These are phyloP conservation scores for Melinaea marsaeus DNA, from an alignment of 2,888 invertebrate species.

Conservation along the genomic window DNA sequence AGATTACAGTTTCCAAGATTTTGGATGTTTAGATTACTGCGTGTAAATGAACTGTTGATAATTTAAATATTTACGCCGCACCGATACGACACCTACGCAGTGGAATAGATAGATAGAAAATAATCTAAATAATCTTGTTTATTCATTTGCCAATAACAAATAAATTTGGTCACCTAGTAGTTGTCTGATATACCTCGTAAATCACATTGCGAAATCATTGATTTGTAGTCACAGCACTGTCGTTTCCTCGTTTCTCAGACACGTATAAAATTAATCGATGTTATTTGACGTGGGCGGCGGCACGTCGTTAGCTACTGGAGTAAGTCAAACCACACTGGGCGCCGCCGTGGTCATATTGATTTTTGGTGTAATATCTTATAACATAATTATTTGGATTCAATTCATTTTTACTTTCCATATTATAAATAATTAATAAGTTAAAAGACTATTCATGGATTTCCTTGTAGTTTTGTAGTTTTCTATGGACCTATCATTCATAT, in stretches of 20 bases:
- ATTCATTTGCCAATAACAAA: too few relatives aligned
- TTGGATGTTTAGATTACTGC: not conserved
- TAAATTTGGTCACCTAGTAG: conserved; percentile 2
- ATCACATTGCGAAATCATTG: conserved; percentile 55
- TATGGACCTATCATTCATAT: too few relatives aligned
- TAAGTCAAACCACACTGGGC: conserved; percentile 30
- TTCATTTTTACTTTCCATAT: not conserved
- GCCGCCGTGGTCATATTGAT: conserved; percentile 5
- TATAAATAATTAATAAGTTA: too few relatives aligned
- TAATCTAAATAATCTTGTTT: too few relatives aligned
- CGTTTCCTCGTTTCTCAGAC: conserved; percentile 26
- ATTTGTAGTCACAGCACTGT: conserved; percentile 32
- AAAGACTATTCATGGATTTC: too few relatives aligned
- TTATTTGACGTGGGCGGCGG: conserved; percentile 57
- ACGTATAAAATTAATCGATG: conserved; percentile 46
- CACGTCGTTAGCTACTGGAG: conserved; percentile 55
- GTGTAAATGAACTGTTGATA: conserved; percentile 4
- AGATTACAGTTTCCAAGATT: not conserved
- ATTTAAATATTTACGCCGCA: too few relatives aligned
- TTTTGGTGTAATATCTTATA: not conserved
- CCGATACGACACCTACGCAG: too few relatives aligned
- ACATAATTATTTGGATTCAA: not conserved
- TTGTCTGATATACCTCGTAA: conserved; percentile 46
- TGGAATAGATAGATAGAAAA: too few relatives aligned
- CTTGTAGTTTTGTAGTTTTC: too few relatives aligned